phyloP scores from a whole-genome alignment of 2,113 vertebrate genomes.

The Aleadryas rufinucha region DNA sequence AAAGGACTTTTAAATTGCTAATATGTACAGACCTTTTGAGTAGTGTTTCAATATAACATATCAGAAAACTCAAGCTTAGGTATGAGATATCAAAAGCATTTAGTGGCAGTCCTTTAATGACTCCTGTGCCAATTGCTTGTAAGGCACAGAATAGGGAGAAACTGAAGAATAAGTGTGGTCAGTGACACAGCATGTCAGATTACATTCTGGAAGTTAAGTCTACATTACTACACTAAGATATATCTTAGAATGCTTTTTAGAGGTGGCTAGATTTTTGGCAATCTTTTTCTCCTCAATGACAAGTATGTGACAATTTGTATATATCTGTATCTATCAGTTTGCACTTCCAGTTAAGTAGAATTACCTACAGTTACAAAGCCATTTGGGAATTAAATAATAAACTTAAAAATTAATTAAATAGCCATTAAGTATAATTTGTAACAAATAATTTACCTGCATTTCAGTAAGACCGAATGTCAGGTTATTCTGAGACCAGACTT shows the following conservation, averaged over 20 bases:
- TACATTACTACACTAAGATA: not conserved
- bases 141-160: not conserved
- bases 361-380: not conserved
- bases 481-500: not conserved
- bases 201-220: not conserved
- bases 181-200: not conserved
- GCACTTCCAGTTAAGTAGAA: not conserved
- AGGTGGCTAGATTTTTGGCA: not conserved
- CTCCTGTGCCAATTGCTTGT: not conserved
- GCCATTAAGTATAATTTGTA: not conserved
- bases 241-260: not conserved
- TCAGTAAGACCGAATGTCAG: not conserved
- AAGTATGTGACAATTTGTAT: not conserved
- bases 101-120: not conserved
- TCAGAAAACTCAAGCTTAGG: not conserved
- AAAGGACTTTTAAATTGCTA: not conserved
- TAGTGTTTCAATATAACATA: not conserved
- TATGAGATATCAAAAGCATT: not conserved
- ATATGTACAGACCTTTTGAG: not conserved
- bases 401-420: not conserved
- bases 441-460: not conserved
- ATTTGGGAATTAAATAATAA: not conserved
- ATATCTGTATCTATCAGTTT: not conserved
- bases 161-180: not conserved
- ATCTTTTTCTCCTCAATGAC: not conserved